Percentiles rank a stretch among this genome's conserved stretches.
phyloP scores from a whole-genome alignment of 2,888 invertebrate species.

The Schizaphis graminum region DNA sequence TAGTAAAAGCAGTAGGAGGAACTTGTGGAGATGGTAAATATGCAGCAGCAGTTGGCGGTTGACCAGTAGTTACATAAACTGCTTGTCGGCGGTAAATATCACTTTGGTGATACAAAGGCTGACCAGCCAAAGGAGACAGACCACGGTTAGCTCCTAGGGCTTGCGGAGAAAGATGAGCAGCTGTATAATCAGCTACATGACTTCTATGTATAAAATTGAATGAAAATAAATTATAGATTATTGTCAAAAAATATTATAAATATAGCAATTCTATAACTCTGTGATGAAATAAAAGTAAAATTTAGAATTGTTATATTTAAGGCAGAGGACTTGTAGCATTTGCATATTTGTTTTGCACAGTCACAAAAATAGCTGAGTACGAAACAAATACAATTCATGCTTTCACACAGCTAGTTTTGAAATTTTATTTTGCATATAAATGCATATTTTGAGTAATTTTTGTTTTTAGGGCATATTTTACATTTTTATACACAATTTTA shows the following conservation, averaged over 20 bases:
- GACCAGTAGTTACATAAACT: conserved; percentile 79
- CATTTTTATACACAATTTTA: too few species aligned
- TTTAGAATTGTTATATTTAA: neutral
- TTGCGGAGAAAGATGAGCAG: conserved; percentile 74
- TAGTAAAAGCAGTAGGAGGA: conserved; percentile 71
- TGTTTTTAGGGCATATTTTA: too few species aligned
- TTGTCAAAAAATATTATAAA: neutral
- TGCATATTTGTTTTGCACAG: too few species aligned
- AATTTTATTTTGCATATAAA: too few species aligned
- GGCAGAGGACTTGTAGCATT: too few species aligned
- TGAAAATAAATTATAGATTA: neutral
- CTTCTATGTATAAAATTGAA: conserved; percentile 19
- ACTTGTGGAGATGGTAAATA: conserved; percentile 74
- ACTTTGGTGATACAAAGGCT: conserved; percentile 77
- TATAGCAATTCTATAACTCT: neutral
- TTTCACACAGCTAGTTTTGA: too few species aligned
- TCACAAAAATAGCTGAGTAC: too few species aligned
- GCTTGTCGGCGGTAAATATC: conserved; percentile 77
- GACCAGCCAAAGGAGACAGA: conserved; percentile 72
- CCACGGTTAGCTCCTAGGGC: conserved; percentile 70
- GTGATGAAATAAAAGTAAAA: neutral
- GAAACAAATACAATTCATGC: too few species aligned
- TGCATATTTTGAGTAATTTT: too few species aligned
- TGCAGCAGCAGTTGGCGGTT: conserved; percentile 71
- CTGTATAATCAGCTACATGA: conserved; percentile 66